Evolutionary conservation across 2,888 invertebrate species (phyloP), one percentile per base, ranked within the genome.

Genomic region (Phortica okadai): DNA sequence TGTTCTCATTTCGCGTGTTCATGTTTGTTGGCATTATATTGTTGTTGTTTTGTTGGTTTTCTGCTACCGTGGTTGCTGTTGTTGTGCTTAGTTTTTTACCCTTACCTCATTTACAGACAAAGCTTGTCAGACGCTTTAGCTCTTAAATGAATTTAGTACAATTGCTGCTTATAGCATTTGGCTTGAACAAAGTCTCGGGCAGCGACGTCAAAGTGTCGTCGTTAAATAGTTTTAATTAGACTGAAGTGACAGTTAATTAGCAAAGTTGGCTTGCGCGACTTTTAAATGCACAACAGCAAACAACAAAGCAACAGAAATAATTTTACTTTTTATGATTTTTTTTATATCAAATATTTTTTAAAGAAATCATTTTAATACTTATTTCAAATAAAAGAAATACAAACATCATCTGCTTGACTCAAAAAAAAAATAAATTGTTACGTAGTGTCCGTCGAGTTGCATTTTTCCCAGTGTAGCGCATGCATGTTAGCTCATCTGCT

Each of bases 401-500:
- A n/a, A n/a, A n/a, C n/a, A n/a, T n/a, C n/a, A n/a, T n/a, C n/a
- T n/a, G n/a, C n/a, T n/a, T n/a, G n/a, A n/a, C n/a, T n/a, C 2
- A 50, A 50, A 14, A 50, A 3, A 50, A 2, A 50, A 8, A 50
- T 3, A 50, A 50, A 3, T 6, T 33, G 33, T 33, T 33, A 33
- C 33, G 3, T 14, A n/a, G 1, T 2, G 50, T 50, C 6, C 8
- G 16, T 6, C 7, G 6, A 62, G 4, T 6, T 21, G 10, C 4
- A 21, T 21, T 66, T 33, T 66, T 42, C 1, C 33, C 11, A 14
- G 25, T 42, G 66, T n/a, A 66, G 66, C 10, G 66, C 42, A 33
- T 33, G 8, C 10, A 33, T 14, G 33, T 42, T 14, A 10, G 6
- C 14, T 11, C 14, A 80, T 82, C 84, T 85, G 84, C 84, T 84